A percentile compares a stretch with the other conserved stretches of the same genome.
These are phyloP conservation scores for Podabrus alpinus DNA, from an alignment of 2,888 invertebrate genomes.

Conservation along the genomic window DNA sequence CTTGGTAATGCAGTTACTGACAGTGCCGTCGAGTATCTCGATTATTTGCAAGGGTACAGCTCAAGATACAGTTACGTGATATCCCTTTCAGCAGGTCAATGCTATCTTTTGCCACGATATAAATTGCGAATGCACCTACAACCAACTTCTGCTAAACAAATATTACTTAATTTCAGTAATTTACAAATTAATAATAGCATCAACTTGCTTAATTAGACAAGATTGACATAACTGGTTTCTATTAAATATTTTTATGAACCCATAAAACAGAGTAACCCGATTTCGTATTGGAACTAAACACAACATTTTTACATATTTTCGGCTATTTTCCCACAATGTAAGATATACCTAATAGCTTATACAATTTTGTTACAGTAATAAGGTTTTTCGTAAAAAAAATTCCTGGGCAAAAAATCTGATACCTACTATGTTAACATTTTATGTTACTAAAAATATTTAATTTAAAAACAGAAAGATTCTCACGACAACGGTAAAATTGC, in stretches of 20 bases:
- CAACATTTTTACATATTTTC: neutral
- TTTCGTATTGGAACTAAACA: neutral
- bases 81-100: slow-evolving; percentile 36
- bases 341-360: neutral
- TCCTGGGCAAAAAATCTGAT: neutral
- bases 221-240: neutral
- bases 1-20: slow-evolving; percentile 13
- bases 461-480: neutral
- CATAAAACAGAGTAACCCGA: neutral
- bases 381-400: neutral
- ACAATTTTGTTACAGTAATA: neutral
- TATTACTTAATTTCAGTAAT: slow-evolving; percentile 13
- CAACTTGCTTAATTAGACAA: neutral
- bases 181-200: slow-evolving; percentile 3
- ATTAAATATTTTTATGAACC: neutral
- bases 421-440: neutral
- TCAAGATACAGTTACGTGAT: slow-evolving; percentile 32
- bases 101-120: slow-evolving; percentile 32
- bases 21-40: slow-evolving; percentile 7
- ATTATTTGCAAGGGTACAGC: slow-evolving; percentile 25
- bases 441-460: neutral
- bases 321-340: neutral
- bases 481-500: neutral
- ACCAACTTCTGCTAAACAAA: slow-evolving; percentile 19
- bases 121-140: slow-evolving; percentile 25